phyloP scores from a whole-genome alignment of 2,797 vertebrate genomes.

The Sebastes paucispinis region DNA sequence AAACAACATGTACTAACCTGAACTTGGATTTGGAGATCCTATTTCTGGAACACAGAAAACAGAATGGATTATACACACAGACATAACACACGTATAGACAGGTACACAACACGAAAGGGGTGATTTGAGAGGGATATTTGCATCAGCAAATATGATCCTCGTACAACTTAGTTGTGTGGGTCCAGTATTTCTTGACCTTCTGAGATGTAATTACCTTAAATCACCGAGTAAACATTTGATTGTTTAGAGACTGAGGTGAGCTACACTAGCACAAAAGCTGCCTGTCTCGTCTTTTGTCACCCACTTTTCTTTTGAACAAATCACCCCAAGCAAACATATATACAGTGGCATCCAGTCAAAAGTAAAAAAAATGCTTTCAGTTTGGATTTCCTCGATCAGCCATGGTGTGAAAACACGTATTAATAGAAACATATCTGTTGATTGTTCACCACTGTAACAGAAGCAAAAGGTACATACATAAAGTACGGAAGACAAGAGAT shows the following conservation, averaged over 20 bases:
- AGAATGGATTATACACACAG: conserved; percentile 88
- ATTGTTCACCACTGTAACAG: conserved; percentile 75
- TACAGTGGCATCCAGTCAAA: conserved; percentile 74
- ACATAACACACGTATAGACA: conserved; percentile 71
- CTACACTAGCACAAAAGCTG: background rate
- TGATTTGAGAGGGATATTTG: conserved; percentile 58
- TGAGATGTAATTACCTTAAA: background rate
- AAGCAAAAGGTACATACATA: conserved; percentile 45
- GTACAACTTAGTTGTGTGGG: conserved; percentile 2
- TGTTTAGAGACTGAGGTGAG: background rate
- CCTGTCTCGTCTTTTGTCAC: background rate
- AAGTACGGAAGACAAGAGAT: conserved; percentile 76
- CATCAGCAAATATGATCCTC: conserved; percentile 15
- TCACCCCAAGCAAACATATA: conserved; percentile 61
- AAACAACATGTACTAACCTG: conserved; percentile 92
- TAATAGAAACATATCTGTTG: conserved; percentile 40
- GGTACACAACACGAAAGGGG: conserved; percentile 61
- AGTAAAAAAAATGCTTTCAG: background rate
- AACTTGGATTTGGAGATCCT: conserved; percentile 99
- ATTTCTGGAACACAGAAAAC: conserved; percentile 96
- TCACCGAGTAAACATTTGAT: background rate
- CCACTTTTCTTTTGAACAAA: conserved; percentile 42
- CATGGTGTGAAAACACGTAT: conserved; percentile 24
- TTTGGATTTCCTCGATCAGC: conserved; percentile 44
- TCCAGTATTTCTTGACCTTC: background rate